Conservation (phyloP, 2,888 invertebrate genomes). For the Gnatocerus cornutus region DNA sequence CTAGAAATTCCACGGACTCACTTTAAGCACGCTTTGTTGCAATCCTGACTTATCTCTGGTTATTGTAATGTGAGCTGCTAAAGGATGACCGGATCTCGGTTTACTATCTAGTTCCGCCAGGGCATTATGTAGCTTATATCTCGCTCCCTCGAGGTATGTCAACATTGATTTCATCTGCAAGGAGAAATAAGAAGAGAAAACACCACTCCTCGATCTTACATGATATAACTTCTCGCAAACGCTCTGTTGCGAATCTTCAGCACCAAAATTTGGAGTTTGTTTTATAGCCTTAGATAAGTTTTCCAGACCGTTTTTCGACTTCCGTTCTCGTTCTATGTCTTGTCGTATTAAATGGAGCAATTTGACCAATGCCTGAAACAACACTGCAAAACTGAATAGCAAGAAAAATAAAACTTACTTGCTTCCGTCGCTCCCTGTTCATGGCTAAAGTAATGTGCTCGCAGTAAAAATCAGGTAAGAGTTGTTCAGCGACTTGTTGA, state of each 20-base stretch:
- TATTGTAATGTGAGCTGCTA: slow-evolving; percentile 89
- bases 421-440: slow-evolving; percentile 92
- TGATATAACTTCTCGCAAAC: slow-evolving; percentile 94
- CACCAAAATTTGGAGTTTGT: slow-evolving; percentile 89
- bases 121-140: slow-evolving; percentile 89
- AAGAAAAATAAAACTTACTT: slow-evolving; percentile 71
- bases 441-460: slow-evolving; percentile 95
- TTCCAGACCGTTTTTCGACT: slow-evolving; percentile 91
- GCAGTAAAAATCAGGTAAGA: slow-evolving; percentile 95
- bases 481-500: slow-evolving; percentile 81
- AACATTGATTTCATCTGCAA: slow-evolving; percentile 93
- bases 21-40: slow-evolving; percentile 89
- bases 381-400: not conserved
- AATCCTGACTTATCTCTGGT: slow-evolving; percentile 92
- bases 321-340: slow-evolving; percentile 91
- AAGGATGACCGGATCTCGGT: slow-evolving; percentile 84
- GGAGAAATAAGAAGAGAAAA: too few species aligned
- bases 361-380: slow-evolving; percentile 82
- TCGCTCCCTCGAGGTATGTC: slow-evolving; percentile 91
- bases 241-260: slow-evolving; percentile 92
- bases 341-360: slow-evolving; percentile 89
- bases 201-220: slow-evolving; percentile 72
- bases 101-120: slow-evolving; percentile 88
- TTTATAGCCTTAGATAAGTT: slow-evolving; percentile 91
- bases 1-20: slow-evolving; percentile 61